phyloP scores from a whole-genome alignment of 2,888 invertebrate species.

The Blera fallax region DNA sequence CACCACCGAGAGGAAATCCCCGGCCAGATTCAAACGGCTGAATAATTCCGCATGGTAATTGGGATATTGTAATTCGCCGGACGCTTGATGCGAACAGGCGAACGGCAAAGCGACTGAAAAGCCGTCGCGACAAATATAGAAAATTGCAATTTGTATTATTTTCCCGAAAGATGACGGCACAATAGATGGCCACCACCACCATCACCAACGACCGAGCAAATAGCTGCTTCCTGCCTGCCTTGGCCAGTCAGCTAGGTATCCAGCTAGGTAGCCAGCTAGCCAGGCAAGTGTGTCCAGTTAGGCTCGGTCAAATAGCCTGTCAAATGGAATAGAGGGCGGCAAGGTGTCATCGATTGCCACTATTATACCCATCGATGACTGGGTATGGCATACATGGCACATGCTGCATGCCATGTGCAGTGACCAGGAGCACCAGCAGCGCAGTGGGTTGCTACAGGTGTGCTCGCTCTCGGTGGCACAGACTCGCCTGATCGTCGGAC shows the following conservation, averaged over 20 bases:
- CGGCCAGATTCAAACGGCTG: conserved; percentile 35
- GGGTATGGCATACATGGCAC: conserved; percentile 54
- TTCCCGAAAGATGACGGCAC: conserved; percentile 70
- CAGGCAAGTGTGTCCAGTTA: conserved; percentile 37
- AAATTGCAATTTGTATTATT: conserved; percentile 73
- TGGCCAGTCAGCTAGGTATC: too few relatives aligned
- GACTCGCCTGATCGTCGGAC: conserved; percentile 5
- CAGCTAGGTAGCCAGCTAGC: conserved; percentile 5
- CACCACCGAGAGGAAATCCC: not conserved
- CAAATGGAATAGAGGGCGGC: conserved; percentile 72
- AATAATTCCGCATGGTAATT: conserved; percentile 71
- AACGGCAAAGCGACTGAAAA: conserved; percentile 26
- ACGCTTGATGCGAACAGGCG: conserved; percentile 34
- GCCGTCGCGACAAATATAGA: conserved; percentile 72
- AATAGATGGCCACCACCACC: conserved; percentile 55
- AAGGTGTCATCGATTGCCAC: conserved; percentile 73
- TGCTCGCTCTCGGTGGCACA: conserved; percentile 12
- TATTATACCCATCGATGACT: conserved; percentile 68
- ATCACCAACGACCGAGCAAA: not conserved
- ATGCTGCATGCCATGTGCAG: conserved; percentile 18
- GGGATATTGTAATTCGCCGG: conserved; percentile 68
- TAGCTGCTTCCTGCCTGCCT: conserved; percentile 35
- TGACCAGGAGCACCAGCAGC: not conserved
- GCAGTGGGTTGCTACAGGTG: conserved; percentile 50
- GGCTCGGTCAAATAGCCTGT: conserved; percentile 66